A percentile compares a stretch with the other conserved stretches of the same genome.
phyloP scores from a whole-genome alignment of 2,797 vertebrate species.

The Anguilla obscura region DNA sequence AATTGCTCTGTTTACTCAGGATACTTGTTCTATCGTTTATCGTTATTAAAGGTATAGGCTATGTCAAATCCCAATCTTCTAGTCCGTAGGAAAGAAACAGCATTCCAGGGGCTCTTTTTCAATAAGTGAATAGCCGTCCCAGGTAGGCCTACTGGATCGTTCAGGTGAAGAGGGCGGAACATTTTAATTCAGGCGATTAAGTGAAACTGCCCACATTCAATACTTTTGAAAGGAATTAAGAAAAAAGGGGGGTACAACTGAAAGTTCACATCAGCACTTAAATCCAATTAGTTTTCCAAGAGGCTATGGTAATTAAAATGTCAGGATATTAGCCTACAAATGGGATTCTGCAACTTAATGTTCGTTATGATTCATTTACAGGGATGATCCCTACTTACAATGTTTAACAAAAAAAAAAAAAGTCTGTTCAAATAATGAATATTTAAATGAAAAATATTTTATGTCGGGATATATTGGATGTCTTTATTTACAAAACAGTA shows the following conservation, averaged over 20 bases:
- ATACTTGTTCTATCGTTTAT: background rate
- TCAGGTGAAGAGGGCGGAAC: background rate
- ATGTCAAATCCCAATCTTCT: background rate
- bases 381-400: background rate
- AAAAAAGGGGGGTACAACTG: background rate
- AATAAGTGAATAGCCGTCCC: background rate
- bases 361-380: background rate
- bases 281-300: background rate
- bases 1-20: background rate
- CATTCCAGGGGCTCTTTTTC: background rate
- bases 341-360: background rate
- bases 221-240: background rate
- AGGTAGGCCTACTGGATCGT: constrained; percentile 3
- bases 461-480: background rate
- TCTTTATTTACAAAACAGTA: background rate
- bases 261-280: background rate
- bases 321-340: background rate
- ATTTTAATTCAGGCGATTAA: background rate
- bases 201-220: background rate
- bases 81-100: background rate
- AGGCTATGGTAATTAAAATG: background rate
- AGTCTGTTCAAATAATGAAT: background rate
- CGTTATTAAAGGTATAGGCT: background rate
- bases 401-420: background rate
- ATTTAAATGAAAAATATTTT: background rate